Percentiles rank a stretch among this genome's conserved stretches.
phyloP scores from a whole-genome alignment of 2,113 vertebrate species.

The Spheniscus mendiculus region DNA sequence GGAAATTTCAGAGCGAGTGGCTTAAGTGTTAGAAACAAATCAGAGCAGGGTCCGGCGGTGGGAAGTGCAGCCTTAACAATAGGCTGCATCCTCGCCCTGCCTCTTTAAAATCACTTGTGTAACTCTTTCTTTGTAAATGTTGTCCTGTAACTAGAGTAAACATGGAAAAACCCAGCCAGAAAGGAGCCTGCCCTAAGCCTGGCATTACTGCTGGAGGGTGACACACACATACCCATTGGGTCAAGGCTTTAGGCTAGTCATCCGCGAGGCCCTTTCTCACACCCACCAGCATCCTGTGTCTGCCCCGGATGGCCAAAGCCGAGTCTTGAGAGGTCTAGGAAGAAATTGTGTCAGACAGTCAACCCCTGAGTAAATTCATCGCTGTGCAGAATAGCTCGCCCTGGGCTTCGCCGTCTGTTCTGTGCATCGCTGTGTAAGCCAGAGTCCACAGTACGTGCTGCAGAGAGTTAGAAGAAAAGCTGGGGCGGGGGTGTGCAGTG shows the following conservation, averaged over 20 bases:
- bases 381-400: not conserved
- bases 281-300: slow-evolving; percentile 56
- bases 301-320: not conserved
- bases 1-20: not conserved
- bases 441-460: not conserved
- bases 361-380: not conserved
- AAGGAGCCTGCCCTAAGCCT: not conserved
- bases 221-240: not conserved
- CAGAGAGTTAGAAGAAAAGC: not conserved
- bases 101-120: not conserved
- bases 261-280: slow-evolving; percentile 12
- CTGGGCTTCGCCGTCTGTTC: not conserved
- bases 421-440: not conserved
- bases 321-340: not conserved
- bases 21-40: not conserved
- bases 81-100: not conserved
- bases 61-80: not conserved
- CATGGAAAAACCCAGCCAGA: not conserved
- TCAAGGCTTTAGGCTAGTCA: not conserved
- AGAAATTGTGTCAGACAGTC: not conserved
- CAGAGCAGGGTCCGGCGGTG: accelerated
- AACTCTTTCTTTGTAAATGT: not conserved
- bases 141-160: slow-evolving; percentile 34
- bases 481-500: not conserved
- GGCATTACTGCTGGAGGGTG: not conserved